phyloP scores from a whole-genome alignment of 2,888 invertebrate species.

The Mantis religiosa region DNA sequence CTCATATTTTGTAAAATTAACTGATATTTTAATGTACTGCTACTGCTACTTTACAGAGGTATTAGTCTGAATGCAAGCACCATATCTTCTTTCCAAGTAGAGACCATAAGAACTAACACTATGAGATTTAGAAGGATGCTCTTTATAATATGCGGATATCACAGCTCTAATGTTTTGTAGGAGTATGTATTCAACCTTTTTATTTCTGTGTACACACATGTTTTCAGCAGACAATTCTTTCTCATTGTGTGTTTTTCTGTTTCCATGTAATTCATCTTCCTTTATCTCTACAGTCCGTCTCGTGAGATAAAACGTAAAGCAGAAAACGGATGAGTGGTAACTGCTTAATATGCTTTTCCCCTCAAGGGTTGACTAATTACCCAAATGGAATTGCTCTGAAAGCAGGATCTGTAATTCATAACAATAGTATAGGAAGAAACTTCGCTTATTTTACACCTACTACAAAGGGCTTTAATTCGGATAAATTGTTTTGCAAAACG shows the following conservation, averaged over 20 bases:
- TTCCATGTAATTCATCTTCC: not conserved
- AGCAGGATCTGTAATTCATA: not conserved
- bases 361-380: not conserved
- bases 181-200: not conserved
- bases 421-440: not conserved
- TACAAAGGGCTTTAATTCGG: not conserved
- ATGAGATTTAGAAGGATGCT: too few relatives aligned
- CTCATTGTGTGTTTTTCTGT: not conserved
- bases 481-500: not conserved
- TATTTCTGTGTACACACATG: not conserved
- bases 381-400: not conserved
- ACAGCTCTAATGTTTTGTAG: not conserved
- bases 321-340: not conserved
- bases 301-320: not conserved
- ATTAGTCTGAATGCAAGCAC: too few relatives aligned
- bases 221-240: not conserved
- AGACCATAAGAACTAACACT: too few relatives aligned
- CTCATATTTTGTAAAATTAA: too few relatives aligned
- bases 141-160: not conserved
- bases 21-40: too few relatives aligned
- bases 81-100: not conserved
- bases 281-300: not conserved
- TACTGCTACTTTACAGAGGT: too few relatives aligned
- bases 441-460: not conserved
- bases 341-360: not conserved